Evolutionary conservation across 2,113 vertebrate genomes (phyloP), one percentile per base, ranked within the genome.

Genomic region (Menidia beryllina): DNA sequence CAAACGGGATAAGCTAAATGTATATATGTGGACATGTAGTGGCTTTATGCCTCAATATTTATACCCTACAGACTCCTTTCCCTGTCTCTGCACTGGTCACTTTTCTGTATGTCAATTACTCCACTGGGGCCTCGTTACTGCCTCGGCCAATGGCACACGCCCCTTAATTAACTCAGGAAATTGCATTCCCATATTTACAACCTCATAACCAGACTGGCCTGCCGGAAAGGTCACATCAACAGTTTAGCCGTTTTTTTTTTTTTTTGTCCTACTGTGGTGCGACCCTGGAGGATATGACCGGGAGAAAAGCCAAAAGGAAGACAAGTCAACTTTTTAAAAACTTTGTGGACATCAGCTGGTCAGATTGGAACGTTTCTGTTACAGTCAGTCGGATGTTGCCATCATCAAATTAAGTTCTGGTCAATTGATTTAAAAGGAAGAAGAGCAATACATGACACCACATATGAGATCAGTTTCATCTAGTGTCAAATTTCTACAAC

Each of bases 181-280:
- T 88, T 81, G 80, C 81, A 68, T 65, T 84, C 34, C 72, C 83
- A 38, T 88, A 88, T 89, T 87, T 83, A 87, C 85, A 81, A 72
- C 86, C 69, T 81, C 85, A 77, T 84, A 81, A 87, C 60, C 36
- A 69, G 73, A 54, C 67, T 9, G 75, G 77, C 66, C 58, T 9
- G 49, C 60, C 82, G 78, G 69, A 90, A 89, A 91, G 86, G 87
- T 90, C 88, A 90, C 70, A 75, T 85, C 71, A 88, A 84, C 77
- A 79, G 61, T 81, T 87, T 70, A 77, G 68, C 58, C 36, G 64
- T 58, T 70, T 75, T 60, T 25, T 73, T 72, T 72, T 77, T 77
- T n/a, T n/a, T 41, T 60, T 25, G 75, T 72, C 75, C 79, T 77
- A 76, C 51, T 68, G 80, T 73, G 1, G 41, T 27, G 51, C 51